These are phyloP conservation scores for Aphis craccivora DNA, from an alignment of 1,140 invertebrate genomes.

Conservation along the genomic window DNA sequence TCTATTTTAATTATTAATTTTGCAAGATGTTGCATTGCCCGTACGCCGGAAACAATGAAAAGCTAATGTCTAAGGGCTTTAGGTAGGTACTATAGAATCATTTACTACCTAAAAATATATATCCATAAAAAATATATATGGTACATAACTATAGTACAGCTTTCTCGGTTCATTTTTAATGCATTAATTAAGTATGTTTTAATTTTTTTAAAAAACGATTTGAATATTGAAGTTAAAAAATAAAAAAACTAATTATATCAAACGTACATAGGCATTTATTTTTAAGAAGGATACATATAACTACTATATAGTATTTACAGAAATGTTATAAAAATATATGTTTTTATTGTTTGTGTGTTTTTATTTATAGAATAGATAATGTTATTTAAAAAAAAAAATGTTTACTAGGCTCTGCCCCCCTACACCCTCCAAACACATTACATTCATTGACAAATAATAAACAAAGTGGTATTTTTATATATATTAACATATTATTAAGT, in stretches of 20 bases:
- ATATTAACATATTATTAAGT: no score
- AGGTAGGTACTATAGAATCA: background rate
- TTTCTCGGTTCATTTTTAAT: background rate
- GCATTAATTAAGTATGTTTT: background rate
- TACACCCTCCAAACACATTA: no score
- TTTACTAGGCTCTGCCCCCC: no score
- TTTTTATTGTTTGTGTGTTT: background rate
- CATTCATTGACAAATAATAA: no score
- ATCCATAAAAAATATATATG: background rate
- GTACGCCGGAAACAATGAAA: slow-evolving; percentile 20
- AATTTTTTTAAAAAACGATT: background rate
- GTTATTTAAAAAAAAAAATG: no score
- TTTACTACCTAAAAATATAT: background rate
- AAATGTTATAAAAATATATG: background rate
- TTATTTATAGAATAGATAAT: background rate
- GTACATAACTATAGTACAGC: background rate
- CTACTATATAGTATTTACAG: no score
- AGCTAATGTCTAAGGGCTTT: background rate
- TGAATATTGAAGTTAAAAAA: background rate
- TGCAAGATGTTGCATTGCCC: slow-evolving; percentile 2
- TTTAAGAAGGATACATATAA: background rate
- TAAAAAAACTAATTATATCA: no score
- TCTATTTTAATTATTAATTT: slow-evolving; percentile 48
- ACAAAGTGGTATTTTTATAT: no score
- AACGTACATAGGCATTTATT: background rate